Evolutionary conservation across 2,113 vertebrate genomes (phyloP), one percentile per base, ranked within the genome.

Genomic region (Emydura subglobosa): DNA sequence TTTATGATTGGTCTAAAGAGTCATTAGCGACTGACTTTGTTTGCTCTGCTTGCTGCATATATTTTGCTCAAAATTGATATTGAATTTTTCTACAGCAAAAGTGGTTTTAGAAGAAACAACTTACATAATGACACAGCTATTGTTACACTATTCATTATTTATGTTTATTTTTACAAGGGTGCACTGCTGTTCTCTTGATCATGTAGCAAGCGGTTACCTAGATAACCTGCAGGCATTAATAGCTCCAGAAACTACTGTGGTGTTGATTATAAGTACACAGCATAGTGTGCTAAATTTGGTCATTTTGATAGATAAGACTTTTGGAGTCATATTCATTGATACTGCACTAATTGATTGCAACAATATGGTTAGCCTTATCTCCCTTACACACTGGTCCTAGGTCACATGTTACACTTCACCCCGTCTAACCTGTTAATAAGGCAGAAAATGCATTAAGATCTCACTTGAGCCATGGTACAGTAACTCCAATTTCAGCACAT

Each of bases 401-500:
- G 81, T 59, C 65, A 27, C 5, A 42, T 79, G 54, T 80, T 65
- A 85, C 0, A 2, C 10, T 2, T 83, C 51, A 65, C 4, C 27
- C 8, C 79, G 27, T 86, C 7, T 39, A 90, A 82, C 42, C 7
- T 93, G 57, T 93, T 91, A 96, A 87, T 89, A 50, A 76, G 14
- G 39, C n/a, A 82, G 65, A 91, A 92, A 91, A 14, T 50, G 93
- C 82, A 91, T 0, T 94, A 94, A 92, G 85, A 7, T 44, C 53
- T 95, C n/a, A 24, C 34, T 85, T 91, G 83, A 97, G 96, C 86
- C 81, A 10, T 50, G 78, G 68, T 13, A 90, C 21, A 80, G 2
- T 89, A n/a, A 68, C 88, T 55, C 92, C 85, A 89, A 2, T 93
- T 96, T 79, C 47, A 91, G 86, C 39, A 14, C 0, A 0, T 1